Evolutionary conservation across 2,888 invertebrate genomes (phyloP).

Genomic region (Thera obeliscata): DNA sequence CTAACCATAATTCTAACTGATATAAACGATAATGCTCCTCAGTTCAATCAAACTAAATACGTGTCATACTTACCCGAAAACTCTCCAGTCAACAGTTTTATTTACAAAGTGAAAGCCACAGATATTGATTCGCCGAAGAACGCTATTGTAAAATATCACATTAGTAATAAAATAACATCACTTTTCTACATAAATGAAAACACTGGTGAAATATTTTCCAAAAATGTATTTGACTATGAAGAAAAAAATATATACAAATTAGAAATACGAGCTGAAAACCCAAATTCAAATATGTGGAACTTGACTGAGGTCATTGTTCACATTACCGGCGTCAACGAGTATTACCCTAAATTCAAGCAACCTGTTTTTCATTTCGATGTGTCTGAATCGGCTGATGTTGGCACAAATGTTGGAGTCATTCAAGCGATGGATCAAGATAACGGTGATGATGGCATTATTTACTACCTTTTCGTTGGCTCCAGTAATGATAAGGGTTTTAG

Average conservation of each 20-base stretch:
- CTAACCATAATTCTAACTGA: slow-evolving; percentile 95
- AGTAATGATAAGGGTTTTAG: slow-evolving; percentile 96
- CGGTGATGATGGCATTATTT: slow-evolving; percentile 94
- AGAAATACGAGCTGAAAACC: slow-evolving; percentile 93
- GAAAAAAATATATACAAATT: slow-evolving; percentile 90
- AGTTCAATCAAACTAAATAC: slow-evolving; percentile 91
- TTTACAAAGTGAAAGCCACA: slow-evolving; percentile 89
- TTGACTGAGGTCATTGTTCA: slow-evolving; percentile 89
- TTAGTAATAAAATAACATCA: slow-evolving; percentile 90
- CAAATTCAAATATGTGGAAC: slow-evolving; percentile 92
- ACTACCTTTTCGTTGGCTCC: slow-evolving; percentile 96
- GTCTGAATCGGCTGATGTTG: slow-evolving; percentile 95
- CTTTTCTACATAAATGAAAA: slow-evolving; percentile 91
- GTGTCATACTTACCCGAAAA: slow-evolving; percentile 94
- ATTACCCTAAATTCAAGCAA: slow-evolving; percentile 93
- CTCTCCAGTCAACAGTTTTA: slow-evolving; percentile 88
- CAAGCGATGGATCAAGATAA: slow-evolving; percentile 95
- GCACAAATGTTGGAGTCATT: slow-evolving; percentile 92
- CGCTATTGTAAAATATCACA: slow-evolving; percentile 92
- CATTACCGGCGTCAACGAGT: slow-evolving; percentile 94
- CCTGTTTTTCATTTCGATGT: slow-evolving; percentile 96
- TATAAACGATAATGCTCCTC: slow-evolving; percentile 96
- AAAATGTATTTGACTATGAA: slow-evolving; percentile 94
- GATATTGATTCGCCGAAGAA: slow-evolving; percentile 96
- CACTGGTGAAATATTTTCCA: slow-evolving; percentile 90